Evolutionary conservation across 2,113 vertebrate species (phyloP).

Genomic region (Varanus komodoensis): DNA sequence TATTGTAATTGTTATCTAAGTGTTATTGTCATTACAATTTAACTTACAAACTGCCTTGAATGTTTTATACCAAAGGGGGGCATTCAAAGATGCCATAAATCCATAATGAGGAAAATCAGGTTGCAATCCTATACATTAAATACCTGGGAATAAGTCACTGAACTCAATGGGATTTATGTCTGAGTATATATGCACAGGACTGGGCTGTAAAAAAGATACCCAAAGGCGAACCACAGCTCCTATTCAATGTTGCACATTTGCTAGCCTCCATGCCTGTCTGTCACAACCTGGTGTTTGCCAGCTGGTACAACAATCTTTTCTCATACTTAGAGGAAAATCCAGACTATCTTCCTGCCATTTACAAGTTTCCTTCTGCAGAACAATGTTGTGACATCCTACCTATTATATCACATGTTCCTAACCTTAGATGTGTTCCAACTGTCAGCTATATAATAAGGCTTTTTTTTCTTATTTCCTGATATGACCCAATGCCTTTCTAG

Average conservation of each 20-base stretch:
- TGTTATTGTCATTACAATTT: background rate
- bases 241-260: background rate
- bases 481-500: background rate
- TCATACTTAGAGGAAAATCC: background rate
- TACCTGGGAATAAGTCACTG: background rate
- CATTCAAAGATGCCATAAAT: background rate
- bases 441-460: no score
- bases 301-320: background rate
- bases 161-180: background rate
- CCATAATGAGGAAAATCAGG: background rate
- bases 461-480: background rate
- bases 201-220: background rate
- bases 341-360: background rate
- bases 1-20: background rate
- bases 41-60: background rate
- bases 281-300: background rate
- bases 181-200: background rate
- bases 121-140: background rate
- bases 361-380: background rate
- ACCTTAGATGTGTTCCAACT: background rate
- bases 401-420: background rate
- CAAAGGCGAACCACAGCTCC: background rate
- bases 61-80: background rate
- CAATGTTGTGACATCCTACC: background rate
- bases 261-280: background rate